These are phyloP conservation scores for Phoebastria nigripes DNA, from an alignment of 2,797 vertebrate genomes.

Conservation along the genomic window DNA sequence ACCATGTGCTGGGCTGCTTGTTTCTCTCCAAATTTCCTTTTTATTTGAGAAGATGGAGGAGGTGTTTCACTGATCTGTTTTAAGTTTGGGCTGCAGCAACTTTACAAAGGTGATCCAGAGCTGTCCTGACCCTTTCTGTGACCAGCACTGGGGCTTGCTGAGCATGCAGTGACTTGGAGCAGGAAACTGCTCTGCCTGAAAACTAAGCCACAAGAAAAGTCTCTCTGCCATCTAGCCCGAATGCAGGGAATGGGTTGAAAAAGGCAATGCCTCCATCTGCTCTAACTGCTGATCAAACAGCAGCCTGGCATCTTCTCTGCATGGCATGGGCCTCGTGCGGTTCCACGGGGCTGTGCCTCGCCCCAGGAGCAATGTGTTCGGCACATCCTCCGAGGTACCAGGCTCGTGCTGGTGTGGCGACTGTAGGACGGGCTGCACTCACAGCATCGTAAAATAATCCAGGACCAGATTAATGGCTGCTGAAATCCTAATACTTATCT, in stretches of 20 bases:
- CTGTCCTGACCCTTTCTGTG: not conserved
- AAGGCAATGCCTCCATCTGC: not conserved
- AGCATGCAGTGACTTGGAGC: not conserved
- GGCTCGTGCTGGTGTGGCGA: not conserved
- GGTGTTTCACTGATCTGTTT: not conserved
- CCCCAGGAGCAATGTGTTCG: rapidly evolving
- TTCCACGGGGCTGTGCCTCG: not conserved
- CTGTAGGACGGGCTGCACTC: not conserved
- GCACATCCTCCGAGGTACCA: not conserved
- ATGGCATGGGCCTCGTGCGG: rapidly evolving
- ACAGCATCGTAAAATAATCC: not conserved
- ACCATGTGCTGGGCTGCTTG: not conserved
- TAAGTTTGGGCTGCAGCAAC: not conserved
- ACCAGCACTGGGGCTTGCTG: not conserved
- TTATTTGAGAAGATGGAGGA: not conserved
- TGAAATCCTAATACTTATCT: constrained; percentile 53
- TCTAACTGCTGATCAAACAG: not conserved
- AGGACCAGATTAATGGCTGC: constrained; percentile 15
- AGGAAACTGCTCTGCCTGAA: not conserved
- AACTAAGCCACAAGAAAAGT: not conserved
- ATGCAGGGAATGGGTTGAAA: not conserved
- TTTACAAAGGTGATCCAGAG: not conserved
- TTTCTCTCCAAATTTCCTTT: not conserved
- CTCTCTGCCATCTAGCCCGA: not conserved
- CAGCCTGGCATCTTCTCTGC: not conserved